These are phyloP conservation scores for Halcyon smyrnensis DNA, from an alignment of 2,797 vertebrate species.

Conservation along the genomic window DNA sequence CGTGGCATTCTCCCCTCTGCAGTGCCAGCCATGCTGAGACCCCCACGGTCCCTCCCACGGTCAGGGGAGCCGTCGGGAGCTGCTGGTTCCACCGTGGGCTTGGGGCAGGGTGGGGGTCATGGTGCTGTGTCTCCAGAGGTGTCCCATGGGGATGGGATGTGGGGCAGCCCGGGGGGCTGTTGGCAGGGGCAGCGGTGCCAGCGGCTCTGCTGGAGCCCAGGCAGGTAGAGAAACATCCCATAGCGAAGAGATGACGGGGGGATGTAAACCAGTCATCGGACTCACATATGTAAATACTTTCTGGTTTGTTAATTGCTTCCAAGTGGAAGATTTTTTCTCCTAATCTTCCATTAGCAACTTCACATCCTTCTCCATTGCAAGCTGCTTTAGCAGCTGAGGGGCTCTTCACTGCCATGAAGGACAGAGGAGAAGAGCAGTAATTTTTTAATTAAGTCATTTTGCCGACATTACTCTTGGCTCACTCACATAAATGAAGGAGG, in stretches of 20 bases:
- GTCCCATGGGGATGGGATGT: rapidly evolving
- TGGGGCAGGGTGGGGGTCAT: rapidly evolving
- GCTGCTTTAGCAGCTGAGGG: constrained; percentile 5
- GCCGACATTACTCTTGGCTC: neutral
- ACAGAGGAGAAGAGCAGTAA: neutral
- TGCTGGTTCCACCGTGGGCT: rapidly evolving
- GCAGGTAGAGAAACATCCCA: rapidly evolving
- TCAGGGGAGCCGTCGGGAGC: neutral
- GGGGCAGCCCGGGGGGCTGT: neutral
- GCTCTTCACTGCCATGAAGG: neutral
- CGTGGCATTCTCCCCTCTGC: rapidly evolving
- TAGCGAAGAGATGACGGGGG: neutral
- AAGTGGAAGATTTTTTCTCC: neutral
- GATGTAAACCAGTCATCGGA: neutral
- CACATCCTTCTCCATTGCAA: constrained; percentile 6
- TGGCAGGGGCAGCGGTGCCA: rapidly evolving
- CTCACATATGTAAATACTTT: neutral
- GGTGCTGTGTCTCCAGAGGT: rapidly evolving
- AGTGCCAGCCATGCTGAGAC: rapidly evolving
- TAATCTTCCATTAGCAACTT: constrained; percentile 31
- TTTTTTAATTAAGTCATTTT: constrained; percentile 49
- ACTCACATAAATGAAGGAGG: neutral
- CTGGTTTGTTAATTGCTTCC: constrained; percentile 51
- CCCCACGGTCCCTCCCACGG: rapidly evolving
- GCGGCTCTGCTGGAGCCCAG: neutral